Evolutionary conservation across 1,140 invertebrate genomes (phyloP).

Genomic region (Acromyrmex heyeri): DNA sequence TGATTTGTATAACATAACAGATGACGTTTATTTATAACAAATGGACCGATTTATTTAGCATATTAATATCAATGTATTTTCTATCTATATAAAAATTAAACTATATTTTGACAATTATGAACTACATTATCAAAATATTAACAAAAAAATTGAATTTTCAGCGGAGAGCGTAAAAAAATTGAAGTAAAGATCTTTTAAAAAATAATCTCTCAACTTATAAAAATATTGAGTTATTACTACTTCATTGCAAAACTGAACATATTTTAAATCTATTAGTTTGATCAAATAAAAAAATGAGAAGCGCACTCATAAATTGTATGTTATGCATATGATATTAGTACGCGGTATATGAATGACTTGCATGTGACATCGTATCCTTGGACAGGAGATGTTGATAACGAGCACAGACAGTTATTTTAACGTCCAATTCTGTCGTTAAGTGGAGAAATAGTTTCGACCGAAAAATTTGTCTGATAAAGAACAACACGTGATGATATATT

Average conservation of each 20-base stretch:
- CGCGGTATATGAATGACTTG: too few relatives aligned
- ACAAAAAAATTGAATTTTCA: not conserved
- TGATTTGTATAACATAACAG: not conserved
- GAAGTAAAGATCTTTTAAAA: not conserved
- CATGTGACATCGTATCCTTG: too few relatives aligned
- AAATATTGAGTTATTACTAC: not conserved
- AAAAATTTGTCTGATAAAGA: too few relatives aligned
- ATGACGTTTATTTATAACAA: constrained; percentile 8
- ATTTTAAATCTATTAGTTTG: not conserved
- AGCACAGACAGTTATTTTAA: too few relatives aligned
- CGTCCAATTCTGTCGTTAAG: too few relatives aligned
- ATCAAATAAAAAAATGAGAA: too few relatives aligned
- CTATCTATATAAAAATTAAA: not conserved
- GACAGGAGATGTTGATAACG: too few relatives aligned
- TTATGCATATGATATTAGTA: too few relatives aligned
- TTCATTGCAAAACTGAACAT: not conserved
- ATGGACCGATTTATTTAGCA: not conserved
- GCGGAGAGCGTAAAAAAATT: not conserved
- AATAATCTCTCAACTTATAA: not conserved
- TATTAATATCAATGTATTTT: not conserved
- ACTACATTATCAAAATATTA: not conserved
- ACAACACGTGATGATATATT: too few relatives aligned
- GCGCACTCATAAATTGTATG: too few relatives aligned
- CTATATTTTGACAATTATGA: constrained; percentile 8
- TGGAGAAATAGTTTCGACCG: too few relatives aligned